These are phyloP conservation scores for Tineola bisselliella DNA, from an alignment of 2,888 invertebrate species.

Conservation along the genomic window DNA sequence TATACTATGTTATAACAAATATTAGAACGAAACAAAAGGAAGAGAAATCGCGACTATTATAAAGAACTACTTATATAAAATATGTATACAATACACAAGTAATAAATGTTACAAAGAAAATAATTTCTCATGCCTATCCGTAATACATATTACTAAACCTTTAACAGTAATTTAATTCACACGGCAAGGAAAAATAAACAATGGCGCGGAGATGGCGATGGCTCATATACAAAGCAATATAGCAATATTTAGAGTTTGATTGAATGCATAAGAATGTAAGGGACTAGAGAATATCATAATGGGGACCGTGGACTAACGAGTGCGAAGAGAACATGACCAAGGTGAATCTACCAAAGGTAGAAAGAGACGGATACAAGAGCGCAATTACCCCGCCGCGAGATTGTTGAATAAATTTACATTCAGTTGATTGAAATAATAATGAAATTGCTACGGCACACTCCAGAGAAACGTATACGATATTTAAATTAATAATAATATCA, in stretches of 20 bases:
- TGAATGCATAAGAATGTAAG: slow-evolving; percentile 63
- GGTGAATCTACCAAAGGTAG: slow-evolving; percentile 21
- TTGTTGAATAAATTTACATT: slow-evolving; percentile 69
- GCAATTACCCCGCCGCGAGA: slow-evolving; percentile 64
- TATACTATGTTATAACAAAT: too few relatives aligned
- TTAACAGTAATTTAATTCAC: not conserved
- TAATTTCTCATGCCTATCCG: not conserved
- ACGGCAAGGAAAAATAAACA: slow-evolving; percentile 5
- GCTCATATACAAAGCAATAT: slow-evolving; percentile 27
- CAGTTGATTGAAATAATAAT: slow-evolving; percentile 69
- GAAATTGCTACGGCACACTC: slow-evolving; percentile 64
- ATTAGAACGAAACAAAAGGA: too few relatives aligned
- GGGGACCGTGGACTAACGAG: slow-evolving; percentile 20
- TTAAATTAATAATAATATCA: slow-evolving; percentile 67
- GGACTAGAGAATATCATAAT: slow-evolving; percentile 37
- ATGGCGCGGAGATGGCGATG: slow-evolving; percentile 9
- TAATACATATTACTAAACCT: not conserved
- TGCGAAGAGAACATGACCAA: slow-evolving; percentile 9
- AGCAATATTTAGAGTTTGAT: slow-evolving; percentile 52
- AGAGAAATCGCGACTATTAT: too few relatives aligned
- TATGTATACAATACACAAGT: not conserved
- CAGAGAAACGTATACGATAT: slow-evolving; percentile 56
- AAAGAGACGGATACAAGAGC: slow-evolving; percentile 32
- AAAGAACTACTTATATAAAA: too few relatives aligned
- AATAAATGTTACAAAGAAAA: not conserved